Evolutionary conservation across 2,113 vertebrate genomes (phyloP).

Genomic region (Poeciliopsis prolifica): DNA sequence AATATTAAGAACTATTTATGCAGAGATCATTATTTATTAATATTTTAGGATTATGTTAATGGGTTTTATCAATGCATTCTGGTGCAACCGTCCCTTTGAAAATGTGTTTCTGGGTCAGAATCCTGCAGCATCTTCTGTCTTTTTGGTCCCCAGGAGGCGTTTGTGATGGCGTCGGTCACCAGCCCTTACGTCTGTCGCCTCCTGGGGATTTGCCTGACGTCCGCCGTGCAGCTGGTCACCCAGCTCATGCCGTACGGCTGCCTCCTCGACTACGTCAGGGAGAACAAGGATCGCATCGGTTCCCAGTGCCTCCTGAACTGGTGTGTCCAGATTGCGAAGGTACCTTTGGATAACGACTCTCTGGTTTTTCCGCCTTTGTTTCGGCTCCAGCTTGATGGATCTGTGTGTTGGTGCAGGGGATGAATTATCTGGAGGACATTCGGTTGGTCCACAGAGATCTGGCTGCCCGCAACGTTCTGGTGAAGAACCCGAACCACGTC

Average conservation of each 20-base stretch:
- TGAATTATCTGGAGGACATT: constrained; percentile 95
- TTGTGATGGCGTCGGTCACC: constrained; percentile 96
- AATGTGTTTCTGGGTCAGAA: neutral
- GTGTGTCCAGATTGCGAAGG: constrained; percentile 99
- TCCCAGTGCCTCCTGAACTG: constrained; percentile 97
- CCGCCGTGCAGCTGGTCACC: constrained; percentile 97
- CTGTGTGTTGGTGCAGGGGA: constrained; percentile 82
- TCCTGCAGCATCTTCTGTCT: neutral
- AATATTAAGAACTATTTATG: too few species aligned
- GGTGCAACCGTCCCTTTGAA: too few species aligned
- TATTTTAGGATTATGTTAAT: too few species aligned
- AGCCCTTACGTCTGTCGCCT: constrained; percentile 94
- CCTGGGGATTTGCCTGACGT: constrained; percentile 96
- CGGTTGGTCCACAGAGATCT: constrained; percentile 95
- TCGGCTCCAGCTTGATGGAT: constrained; percentile 4
- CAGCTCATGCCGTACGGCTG: constrained; percentile 99
- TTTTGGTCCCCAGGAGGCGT: constrained; percentile 87
- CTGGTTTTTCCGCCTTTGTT: neutral
- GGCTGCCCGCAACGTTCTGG: constrained; percentile 93
- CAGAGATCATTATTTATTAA: too few species aligned
- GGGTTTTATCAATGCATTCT: too few species aligned
- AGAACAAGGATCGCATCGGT: constrained; percentile 91
- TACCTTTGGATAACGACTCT: constrained; percentile 44
- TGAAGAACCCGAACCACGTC: constrained; percentile 95
- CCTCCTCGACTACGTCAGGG: constrained; percentile 92